Percentiles rank a stretch among this genome's conserved stretches.
Conservation (phyloP, 2,113 vertebrate species). For the Chaetorhynchus papuensis region DNA sequence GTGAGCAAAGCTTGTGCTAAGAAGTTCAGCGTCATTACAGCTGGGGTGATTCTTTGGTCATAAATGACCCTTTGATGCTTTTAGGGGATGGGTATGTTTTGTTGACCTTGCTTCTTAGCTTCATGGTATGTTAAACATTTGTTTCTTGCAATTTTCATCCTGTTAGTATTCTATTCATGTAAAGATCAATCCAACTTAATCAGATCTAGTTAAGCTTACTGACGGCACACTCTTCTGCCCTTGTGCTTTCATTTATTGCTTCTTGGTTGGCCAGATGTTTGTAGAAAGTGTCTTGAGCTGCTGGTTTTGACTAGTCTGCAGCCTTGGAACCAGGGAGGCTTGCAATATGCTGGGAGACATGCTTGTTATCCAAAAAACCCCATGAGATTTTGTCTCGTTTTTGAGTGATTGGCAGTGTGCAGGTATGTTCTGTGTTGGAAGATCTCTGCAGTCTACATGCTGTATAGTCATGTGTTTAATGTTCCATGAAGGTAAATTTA, state of each 20-base stretch:
- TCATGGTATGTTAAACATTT: neutral
- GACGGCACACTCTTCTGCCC: neutral
- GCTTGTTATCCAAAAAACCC: neutral
- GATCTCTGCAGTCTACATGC: neutral
- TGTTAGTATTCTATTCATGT: neutral
- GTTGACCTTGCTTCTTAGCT: neutral
- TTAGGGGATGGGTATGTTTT: neutral
- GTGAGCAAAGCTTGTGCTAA: neutral
- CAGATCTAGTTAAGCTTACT: neutral
- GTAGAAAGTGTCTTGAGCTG: neutral
- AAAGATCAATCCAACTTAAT: neutral
- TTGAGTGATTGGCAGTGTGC: neutral
- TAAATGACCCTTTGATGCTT: neutral
- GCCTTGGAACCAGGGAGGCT: neutral
- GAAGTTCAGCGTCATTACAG: neutral
- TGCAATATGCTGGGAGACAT: neutral
- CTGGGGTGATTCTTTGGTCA: neutral
- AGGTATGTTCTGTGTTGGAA: neutral
- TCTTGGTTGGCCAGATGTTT: neutral
- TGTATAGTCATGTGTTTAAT: neutral
- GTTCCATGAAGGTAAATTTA: neutral
- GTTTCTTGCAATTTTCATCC: neutral
- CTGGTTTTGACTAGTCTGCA: neutral
- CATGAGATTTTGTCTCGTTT: neutral
- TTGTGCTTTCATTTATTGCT: neutral